phyloP scores from a whole-genome alignment of 2,888 invertebrate genomes.

The Rhamphomyia laevipes region DNA sequence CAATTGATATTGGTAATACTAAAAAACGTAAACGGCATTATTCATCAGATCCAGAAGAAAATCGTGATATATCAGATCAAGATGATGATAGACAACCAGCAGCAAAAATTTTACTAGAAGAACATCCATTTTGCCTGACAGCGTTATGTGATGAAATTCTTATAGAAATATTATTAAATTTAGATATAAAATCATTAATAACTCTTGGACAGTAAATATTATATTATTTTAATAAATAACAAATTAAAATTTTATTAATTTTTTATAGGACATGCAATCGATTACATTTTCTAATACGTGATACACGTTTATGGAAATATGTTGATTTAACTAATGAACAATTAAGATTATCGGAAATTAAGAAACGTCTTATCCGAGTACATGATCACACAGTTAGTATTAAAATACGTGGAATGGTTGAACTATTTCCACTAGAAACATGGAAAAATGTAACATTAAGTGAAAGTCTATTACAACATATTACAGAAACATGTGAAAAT shows the following conservation, averaged over 20 bases:
- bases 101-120: slow-evolving; percentile 14
- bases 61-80: background rate
- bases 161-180: slow-evolving; percentile 31
- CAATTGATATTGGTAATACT: background rate
- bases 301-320: slow-evolving; percentile 32
- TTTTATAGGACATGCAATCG: slow-evolving; percentile 28
- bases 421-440: slow-evolving; percentile 20
- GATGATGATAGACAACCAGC: slow-evolving; percentile 14
- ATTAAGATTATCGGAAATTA: slow-evolving; percentile 25
- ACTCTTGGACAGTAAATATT: slow-evolving; percentile 29
- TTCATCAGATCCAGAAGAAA: background rate
- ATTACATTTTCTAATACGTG: slow-evolving; percentile 27
- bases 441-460: slow-evolving; percentile 22
- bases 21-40: background rate
- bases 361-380: slow-evolving; percentile 26
- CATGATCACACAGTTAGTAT: slow-evolving; percentile 27
- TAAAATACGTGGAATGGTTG: slow-evolving; percentile 27
- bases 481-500: slow-evolving; percentile 24
- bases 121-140: slow-evolving; percentile 18
- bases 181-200: slow-evolving; percentile 29
- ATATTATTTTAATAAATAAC: background rate
- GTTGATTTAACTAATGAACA: slow-evolving; percentile 29
- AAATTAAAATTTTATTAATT: background rate
- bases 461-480: slow-evolving; percentile 23
- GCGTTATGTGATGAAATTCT: slow-evolving; percentile 33